A percentile compares a stretch with the other conserved stretches of the same genome.
Conservation (phyloP, 2,888 invertebrate species). For the Parascotia fuliginaria region DNA sequence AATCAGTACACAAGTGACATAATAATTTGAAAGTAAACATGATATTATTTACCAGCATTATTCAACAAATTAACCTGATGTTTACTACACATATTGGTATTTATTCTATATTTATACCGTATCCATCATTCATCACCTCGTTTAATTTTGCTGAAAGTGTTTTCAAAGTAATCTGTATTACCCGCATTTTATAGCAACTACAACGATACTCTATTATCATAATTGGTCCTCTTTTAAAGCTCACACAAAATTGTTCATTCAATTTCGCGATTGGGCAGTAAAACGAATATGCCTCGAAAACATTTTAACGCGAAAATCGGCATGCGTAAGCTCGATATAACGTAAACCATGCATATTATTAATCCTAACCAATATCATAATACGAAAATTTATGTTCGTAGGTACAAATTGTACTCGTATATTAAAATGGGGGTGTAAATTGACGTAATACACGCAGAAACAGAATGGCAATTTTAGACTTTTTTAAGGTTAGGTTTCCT, state of each 20-base stretch:
- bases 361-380: background rate
- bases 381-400: background rate
- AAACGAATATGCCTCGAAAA: constrained; percentile 1
- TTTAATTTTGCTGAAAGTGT: background rate
- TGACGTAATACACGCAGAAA: no score
- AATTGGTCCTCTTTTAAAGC: background rate
- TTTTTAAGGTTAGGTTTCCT: no score
- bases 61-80: no score
- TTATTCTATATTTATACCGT: no score
- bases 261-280: background rate
- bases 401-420: no score
- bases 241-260: background rate
- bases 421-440: no score
- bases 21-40: no score
- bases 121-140: background rate
- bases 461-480: no score
- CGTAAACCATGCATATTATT: background rate
- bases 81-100: no score
- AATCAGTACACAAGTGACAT: no score
- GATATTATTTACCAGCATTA: no score
- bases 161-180: background rate
- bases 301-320: constrained; percentile 1
- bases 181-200: background rate
- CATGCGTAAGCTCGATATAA: background rate
- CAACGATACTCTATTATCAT: background rate